Evolutionary conservation across 37 sponge, comb jelly and placozoan species (phyloP), one percentile per base, ranked within the genome.

Genomic region (Ephydatia muelleri): DNA sequence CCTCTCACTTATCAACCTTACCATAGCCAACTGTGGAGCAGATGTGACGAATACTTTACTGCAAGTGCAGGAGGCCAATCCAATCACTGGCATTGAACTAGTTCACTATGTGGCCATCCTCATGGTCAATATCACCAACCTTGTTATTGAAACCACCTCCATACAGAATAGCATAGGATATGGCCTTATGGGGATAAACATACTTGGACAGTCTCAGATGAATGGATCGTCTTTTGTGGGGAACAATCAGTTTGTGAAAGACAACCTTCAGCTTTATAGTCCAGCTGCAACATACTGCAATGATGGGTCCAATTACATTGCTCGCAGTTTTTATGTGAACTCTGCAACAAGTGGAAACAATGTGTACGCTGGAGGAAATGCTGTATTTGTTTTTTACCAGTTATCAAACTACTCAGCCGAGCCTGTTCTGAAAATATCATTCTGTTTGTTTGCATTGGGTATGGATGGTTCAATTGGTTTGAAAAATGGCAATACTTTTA

Each of bases 161-260:
- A 49, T 79, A 30, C 80, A 79, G 64, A 79, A 79, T 31, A 79
- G 65, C 65, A 57, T 31, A 29, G 80, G 80, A 14, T 28, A 65
- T 79, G 80, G 80, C 32, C 80, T 79, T 9, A 30, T 79, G 65
- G 30, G 48, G 27, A 30, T 79, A 29, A 79, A 79, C 57, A 57
- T 57, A 16, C 57, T 57, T 57, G 57, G 57, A 57, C 19, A 5
- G 57, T 57, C 57, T 57, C 19, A 16, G 57, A 57, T 57, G 19
- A 57, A 14, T 57, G 16, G 57, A 57, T 57, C 57, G 16, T 57
- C 57, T 11, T 57, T 57, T 57, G 57, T 57, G 57, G 57, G 57
- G 57, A 57, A 57, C 57, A 57, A 57, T 57, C 57, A 57, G 57
- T 16, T 57, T 57, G 57, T 57, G 16, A 57, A 57, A 14, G 16